Percentiles rank a stretch among this genome's conserved stretches.
Evolutionary conservation across 2,888 invertebrate genomes (phyloP).

Genomic region (Morpho deidamia): DNA sequence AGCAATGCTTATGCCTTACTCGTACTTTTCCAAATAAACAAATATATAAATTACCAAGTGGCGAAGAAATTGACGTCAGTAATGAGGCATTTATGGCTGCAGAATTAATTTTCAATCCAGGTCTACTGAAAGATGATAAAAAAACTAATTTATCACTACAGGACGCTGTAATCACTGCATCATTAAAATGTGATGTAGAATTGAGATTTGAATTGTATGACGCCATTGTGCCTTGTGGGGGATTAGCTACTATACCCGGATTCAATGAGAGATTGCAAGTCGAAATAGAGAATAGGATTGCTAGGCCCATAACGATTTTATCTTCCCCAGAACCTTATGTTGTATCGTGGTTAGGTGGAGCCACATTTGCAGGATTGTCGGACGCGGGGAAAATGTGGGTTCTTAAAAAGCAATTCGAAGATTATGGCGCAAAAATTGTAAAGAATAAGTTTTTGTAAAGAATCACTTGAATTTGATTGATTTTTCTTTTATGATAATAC

Average conservation of each 20-base stretch:
- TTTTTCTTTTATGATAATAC: too few relatives aligned
- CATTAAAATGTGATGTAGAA: slow-evolving; percentile 48
- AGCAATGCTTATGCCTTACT: slow-evolving; percentile 38
- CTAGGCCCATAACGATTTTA: slow-evolving; percentile 36
- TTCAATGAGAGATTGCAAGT: slow-evolving; percentile 38
- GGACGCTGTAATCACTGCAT: slow-evolving; percentile 35
- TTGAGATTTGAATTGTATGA: slow-evolving; percentile 39
- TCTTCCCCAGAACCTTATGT: slow-evolving; percentile 44
- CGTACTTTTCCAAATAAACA: slow-evolving; percentile 29
- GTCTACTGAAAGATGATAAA: slow-evolving; percentile 30
- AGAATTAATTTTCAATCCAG: slow-evolving; percentile 52
- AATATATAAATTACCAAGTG: slow-evolving; percentile 38
- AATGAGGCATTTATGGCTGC: slow-evolving; percentile 46
- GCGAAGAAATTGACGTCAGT: slow-evolving; percentile 41
- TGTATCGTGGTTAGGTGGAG: slow-evolving; percentile 56
- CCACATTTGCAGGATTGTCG: slow-evolving; percentile 50
- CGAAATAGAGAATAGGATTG: slow-evolving; percentile 36
- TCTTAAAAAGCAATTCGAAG: slow-evolving; percentile 51
- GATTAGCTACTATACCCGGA: slow-evolving; percentile 45
- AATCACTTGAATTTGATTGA: not conserved
- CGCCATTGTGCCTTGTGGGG: slow-evolving; percentile 49
- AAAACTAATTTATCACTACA: slow-evolving; percentile 37
- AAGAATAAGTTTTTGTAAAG: slow-evolving; percentile 44
- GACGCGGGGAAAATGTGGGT: slow-evolving; percentile 48
- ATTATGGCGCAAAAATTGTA: slow-evolving; percentile 50